Conservation (phyloP, 2,113 vertebrate species). For the Sinocyclocheilus rhinocerous region DNA sequence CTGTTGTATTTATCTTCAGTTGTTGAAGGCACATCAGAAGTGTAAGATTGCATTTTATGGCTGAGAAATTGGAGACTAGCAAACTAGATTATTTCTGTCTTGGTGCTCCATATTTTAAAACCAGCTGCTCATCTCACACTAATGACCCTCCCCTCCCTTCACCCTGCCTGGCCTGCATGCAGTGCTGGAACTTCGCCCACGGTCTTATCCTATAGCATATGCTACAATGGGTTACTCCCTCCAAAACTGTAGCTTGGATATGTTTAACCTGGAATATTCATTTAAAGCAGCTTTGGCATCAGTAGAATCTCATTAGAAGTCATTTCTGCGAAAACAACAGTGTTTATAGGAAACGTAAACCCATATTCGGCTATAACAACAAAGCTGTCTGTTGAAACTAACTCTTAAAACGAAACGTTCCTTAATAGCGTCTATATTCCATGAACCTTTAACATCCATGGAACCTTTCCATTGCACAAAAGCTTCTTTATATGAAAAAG, state of each 20-base stretch:
- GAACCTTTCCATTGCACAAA: too few species aligned
- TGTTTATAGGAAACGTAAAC: neutral
- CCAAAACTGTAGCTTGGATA: neutral
- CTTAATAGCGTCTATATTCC: too few species aligned
- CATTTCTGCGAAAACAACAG: neutral
- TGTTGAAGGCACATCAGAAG: neutral
- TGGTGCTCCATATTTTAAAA: slow-evolving; percentile 57
- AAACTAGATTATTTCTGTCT: neutral
- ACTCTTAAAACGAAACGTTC: too few species aligned
- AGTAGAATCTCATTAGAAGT: neutral
- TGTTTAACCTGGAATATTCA: neutral
- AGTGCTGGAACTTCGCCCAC: slow-evolving; percentile 62
- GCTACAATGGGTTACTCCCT: slow-evolving; percentile 28
- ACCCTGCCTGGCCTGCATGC: slow-evolving; percentile 70
- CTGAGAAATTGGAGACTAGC: neutral
- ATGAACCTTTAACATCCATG: too few species aligned
- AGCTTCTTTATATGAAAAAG: too few species aligned
- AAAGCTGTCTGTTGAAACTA: too few species aligned
- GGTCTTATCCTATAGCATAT: slow-evolving; percentile 35
- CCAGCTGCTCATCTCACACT: slow-evolving; percentile 11
- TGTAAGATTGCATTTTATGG: neutral
- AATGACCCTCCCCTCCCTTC: neutral
- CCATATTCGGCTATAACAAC: too few species aligned
- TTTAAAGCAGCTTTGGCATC: slow-evolving; percentile 9
- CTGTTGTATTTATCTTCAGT: slow-evolving; percentile 4